Percentiles rank a stretch among this genome's conserved stretches.
phyloP scores from a whole-genome alignment of 1,140 invertebrate species.

The Aphelinus certus region DNA sequence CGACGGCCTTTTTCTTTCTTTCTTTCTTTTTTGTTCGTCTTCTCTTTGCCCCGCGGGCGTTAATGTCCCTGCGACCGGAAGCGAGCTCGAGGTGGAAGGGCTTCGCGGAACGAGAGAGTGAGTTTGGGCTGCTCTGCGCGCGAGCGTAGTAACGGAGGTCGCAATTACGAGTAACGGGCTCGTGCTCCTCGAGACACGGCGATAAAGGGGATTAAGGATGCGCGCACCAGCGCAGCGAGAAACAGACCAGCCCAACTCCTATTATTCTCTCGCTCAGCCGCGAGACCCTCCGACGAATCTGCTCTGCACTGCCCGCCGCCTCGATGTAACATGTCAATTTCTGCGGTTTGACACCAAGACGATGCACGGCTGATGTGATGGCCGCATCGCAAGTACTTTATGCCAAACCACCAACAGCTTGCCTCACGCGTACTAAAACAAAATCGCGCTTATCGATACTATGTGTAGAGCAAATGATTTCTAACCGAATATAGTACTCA shows the following conservation, averaged over 20 bases:
- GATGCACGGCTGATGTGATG: too few relatives aligned
- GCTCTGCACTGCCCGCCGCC: too few relatives aligned
- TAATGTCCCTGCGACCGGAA: slow-evolving; percentile 47
- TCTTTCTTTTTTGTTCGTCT: slow-evolving; percentile 6
- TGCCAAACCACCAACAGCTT: too few relatives aligned
- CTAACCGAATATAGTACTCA: too few relatives aligned
- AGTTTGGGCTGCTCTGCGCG: slow-evolving; percentile 16
- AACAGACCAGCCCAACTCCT: too few relatives aligned
- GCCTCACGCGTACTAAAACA: too few relatives aligned
- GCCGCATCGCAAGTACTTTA: too few relatives aligned
- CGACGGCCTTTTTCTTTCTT: not conserved
- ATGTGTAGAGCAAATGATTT: too few relatives aligned
- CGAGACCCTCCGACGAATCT: too few relatives aligned
- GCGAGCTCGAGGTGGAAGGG: slow-evolving; percentile 2
- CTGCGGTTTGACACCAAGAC: too few relatives aligned
- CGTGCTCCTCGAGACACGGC: not conserved
- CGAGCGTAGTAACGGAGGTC: slow-evolving; percentile 27
- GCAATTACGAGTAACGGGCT: slow-evolving; percentile 38
- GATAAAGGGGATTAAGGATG: slow-evolving; percentile 35
- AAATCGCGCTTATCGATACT: too few relatives aligned
- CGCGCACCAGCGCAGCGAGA: not conserved
- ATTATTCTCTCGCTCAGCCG: not conserved
- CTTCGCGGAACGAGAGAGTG: slow-evolving; percentile 35
- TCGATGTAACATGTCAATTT: too few relatives aligned
- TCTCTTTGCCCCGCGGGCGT: slow-evolving; percentile 5